phyloP scores from a whole-genome alignment of 2,113 vertebrate species.

The Meriones unguiculatus region DNA sequence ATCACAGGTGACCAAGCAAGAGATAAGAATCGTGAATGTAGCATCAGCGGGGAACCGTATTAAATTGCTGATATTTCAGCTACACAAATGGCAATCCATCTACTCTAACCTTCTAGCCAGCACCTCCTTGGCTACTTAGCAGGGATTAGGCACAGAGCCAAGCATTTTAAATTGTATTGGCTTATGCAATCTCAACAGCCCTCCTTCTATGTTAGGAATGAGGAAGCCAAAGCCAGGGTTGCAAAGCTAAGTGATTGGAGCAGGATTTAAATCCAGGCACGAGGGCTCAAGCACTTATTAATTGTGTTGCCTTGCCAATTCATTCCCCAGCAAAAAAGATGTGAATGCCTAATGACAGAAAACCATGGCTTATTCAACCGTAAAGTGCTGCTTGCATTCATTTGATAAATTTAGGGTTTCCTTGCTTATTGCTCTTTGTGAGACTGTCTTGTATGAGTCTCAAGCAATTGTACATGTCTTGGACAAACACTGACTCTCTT shows the following conservation, averaged over 20 bases:
- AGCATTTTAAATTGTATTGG: background rate
- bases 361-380: background rate
- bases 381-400: background rate
- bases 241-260: background rate
- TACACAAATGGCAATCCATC: constrained; percentile 37
- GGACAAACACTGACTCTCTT: background rate
- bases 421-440: background rate
- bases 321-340: constrained; percentile 15
- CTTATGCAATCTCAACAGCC: constrained; percentile 22
- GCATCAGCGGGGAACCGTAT: background rate
- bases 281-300: background rate
- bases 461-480: background rate
- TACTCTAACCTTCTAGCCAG: constrained; percentile 7
- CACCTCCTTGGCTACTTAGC: background rate
- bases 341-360: background rate
- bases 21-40: background rate
- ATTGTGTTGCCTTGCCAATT: background rate
- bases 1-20: background rate
- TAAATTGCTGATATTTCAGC: constrained; percentile 32
- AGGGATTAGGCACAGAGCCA: constrained; percentile 33
- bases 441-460: background rate
- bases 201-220: constrained; percentile 34
- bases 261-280: constrained; percentile 36
- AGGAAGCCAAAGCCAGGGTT: constrained; percentile 35
- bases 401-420: background rate